A percentile compares a stretch with the other conserved stretches of the same genome.
Conservation (phyloP, 53 echinoderm and acorn worm species). For the Holothuria scabra region DNA sequence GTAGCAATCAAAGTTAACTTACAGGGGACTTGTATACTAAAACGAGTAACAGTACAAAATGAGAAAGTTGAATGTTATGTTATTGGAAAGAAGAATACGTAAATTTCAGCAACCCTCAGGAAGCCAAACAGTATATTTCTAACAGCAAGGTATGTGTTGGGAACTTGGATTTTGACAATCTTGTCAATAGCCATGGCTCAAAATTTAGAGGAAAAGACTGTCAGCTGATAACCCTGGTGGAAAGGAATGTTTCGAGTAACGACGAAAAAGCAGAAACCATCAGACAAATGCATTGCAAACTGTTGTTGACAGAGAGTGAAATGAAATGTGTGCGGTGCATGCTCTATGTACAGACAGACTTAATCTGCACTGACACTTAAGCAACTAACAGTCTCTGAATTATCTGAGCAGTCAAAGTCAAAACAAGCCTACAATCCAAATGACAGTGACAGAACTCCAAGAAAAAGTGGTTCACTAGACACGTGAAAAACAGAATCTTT, state of each 20-base stretch:
- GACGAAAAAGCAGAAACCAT: too few relatives aligned
- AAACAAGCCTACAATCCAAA: background rate
- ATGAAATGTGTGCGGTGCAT: too few relatives aligned
- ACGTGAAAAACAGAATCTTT: background rate
- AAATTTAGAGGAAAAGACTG: background rate
- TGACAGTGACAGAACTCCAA: background rate
- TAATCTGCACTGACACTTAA: background rate
- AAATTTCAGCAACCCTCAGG: background rate
- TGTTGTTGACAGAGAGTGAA: too few relatives aligned
- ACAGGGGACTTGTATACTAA: background rate
- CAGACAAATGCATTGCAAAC: too few relatives aligned
- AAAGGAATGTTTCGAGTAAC: background rate
- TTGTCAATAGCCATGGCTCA: background rate
- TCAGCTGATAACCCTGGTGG: background rate
- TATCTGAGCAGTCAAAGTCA: background rate
- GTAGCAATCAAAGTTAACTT: too few relatives aligned
- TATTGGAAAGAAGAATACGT: background rate
- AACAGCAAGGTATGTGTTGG: background rate
- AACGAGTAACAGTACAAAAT: background rate
- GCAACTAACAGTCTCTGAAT: background rate
- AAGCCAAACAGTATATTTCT: background rate
- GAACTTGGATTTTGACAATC: background rate
- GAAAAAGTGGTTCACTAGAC: background rate
- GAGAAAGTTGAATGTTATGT: background rate
- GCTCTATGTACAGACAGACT: too few relatives aligned